Evolutionary conservation across 1,140 invertebrate species (phyloP).

Genomic region (Asbolus verrucosus): DNA sequence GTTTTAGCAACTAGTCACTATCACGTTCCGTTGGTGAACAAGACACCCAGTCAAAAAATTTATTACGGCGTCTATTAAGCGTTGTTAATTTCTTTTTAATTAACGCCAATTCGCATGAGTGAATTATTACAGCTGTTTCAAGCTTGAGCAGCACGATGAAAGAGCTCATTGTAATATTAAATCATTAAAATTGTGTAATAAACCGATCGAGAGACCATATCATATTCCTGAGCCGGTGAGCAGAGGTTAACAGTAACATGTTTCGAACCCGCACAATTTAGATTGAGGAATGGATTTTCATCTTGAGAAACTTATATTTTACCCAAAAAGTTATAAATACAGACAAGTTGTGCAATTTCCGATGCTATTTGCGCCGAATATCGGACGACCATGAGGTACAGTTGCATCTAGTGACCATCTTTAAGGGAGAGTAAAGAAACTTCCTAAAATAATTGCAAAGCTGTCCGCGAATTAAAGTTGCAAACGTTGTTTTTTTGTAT

Average conservation of each 20-base stretch:
- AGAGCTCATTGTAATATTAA: conserved; percentile 31
- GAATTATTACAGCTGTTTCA: conserved; percentile 11
- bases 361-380: too few species aligned
- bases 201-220: conserved; percentile 4
- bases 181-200: conserved; percentile 8
- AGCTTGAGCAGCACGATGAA: not conserved
- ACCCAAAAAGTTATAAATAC: not conserved
- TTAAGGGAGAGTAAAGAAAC: too few species aligned
- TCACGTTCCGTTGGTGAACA: too few species aligned
- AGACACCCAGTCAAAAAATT: too few species aligned
- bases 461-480: too few species aligned
- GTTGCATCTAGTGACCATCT: not conserved
- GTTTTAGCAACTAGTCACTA: too few species aligned
- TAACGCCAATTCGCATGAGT: not conserved
- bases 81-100: not conserved
- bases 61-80: too few species aligned
- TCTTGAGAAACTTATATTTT: not conserved
- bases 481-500: too few species aligned
- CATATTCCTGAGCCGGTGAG: not conserved
- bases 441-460: too few species aligned
- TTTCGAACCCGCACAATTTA: not conserved
- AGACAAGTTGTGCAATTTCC: not conserved
- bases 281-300: not conserved
- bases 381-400: conserved; percentile 5
- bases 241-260: not conserved